phyloP scores from a whole-genome alignment of 2,797 vertebrate species.

The Acanthopagrus latus region DNA sequence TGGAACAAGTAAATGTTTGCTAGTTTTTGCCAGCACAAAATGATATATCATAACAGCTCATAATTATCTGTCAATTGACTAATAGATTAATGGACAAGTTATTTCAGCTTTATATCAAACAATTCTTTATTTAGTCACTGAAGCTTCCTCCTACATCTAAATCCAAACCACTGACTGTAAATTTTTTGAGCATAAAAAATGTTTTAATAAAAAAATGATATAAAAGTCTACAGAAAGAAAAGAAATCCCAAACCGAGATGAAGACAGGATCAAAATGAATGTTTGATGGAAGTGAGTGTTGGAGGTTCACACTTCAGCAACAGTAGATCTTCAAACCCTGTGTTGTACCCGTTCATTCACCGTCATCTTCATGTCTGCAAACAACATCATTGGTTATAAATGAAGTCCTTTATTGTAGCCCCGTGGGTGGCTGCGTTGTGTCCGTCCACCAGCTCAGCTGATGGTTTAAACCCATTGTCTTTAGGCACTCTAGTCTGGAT shows the following conservation, averaged over 20 bases:
- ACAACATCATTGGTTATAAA: constrained; percentile 12
- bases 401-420: constrained; percentile 48
- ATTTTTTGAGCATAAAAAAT: not conserved
- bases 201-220: too few species aligned
- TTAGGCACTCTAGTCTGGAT: constrained; percentile 45
- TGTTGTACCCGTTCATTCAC: not conserved
- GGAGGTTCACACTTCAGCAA: not conserved
- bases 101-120: not conserved
- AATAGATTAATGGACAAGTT: not conserved
- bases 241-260: not conserved
- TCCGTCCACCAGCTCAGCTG: constrained; percentile 48
- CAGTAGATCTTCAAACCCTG: not conserved
- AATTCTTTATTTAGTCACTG: not conserved
- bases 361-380: constrained; percentile 9
- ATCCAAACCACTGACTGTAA: not conserved
- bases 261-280: not conserved
- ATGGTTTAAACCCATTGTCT: constrained; percentile 70
- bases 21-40: too few species aligned
- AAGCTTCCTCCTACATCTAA: not conserved
- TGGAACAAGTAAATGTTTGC: too few species aligned
- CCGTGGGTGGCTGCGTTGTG: constrained; percentile 30
- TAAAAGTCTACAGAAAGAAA: not conserved
- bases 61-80: not conserved
- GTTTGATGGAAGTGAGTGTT: not conserved
- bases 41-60: not conserved